A percentile compares a stretch with the other conserved stretches of the same genome.
Evolutionary conservation across 2,888 invertebrate species (phyloP).

Genomic region (Taphrorychus bicolor): DNA sequence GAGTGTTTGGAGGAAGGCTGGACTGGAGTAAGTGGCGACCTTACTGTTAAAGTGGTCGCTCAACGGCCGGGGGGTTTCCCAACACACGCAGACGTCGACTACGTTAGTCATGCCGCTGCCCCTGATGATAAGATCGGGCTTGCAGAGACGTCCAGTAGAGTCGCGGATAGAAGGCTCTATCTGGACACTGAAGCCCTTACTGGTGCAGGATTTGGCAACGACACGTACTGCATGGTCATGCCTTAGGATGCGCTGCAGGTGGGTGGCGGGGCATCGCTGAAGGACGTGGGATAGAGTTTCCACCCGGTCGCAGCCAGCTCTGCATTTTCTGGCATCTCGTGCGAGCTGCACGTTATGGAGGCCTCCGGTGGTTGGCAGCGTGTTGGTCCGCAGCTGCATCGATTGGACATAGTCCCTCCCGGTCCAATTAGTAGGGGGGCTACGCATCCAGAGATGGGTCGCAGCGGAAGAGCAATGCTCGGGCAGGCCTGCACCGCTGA

Average conservation of each 20-base stretch:
- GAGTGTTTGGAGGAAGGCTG: conserved; percentile 10
- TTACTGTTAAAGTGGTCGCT: not conserved
- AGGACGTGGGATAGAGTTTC: conserved; percentile 23
- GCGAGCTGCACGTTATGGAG: conserved; percentile 4
- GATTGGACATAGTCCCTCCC: conserved; percentile 27
- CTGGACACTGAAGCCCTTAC: too few relatives aligned
- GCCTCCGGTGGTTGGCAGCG: too few relatives aligned
- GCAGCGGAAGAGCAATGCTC: not conserved
- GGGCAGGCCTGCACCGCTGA: conserved; percentile 10
- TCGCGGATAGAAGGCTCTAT: too few relatives aligned
- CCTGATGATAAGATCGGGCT: too few relatives aligned
- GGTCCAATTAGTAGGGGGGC: conserved; percentile 17
- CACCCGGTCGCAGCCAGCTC: conserved; percentile 15
- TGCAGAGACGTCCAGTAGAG: too few relatives aligned
- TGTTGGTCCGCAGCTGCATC: conserved; percentile 29
- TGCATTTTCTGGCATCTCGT: not conserved
- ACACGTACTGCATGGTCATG: too few relatives aligned
- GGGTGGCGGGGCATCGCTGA: conserved; percentile 34
- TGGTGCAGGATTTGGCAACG: too few relatives aligned
- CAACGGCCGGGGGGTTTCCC: too few relatives aligned
- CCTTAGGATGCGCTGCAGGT: too few relatives aligned
- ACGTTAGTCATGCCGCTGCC: too few relatives aligned
- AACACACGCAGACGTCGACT: too few relatives aligned
- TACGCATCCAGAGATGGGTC: conserved; percentile 3
- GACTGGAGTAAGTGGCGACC: conserved; percentile 14